Evolutionary conservation across 2,797 vertebrate genomes (phyloP), one percentile per base, ranked within the genome.

Genomic region (Onychomys arenicola): DNA sequence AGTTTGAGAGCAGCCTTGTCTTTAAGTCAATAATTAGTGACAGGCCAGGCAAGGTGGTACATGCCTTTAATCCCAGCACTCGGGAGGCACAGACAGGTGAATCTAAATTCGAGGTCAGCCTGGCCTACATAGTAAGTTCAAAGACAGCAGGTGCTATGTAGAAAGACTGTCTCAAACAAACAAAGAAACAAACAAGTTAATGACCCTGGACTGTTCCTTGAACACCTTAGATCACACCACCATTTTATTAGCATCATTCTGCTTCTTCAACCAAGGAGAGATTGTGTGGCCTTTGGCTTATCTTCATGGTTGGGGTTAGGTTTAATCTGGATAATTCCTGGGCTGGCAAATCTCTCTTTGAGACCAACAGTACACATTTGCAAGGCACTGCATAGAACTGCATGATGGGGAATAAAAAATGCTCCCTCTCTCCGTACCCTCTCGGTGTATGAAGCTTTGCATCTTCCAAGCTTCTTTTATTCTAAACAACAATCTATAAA

Each of bases 401-500:
- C n/a, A 40, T 13, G 49, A 40, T 11, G 16, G 0, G 7, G 67
- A 80, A 92, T 13, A 3, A 4, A 80, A 65, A 88, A 88, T 43
- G 77, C 17, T 69, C 71, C 67, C 4, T 40, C 67, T 87, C 27
- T 29, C 40, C 83, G 46, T 55, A 34, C 71, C 37, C 14, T 63
- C 61, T 55, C 91, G 65, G 75, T 37, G 75, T 78, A 34, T 90
- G 73, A 75, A 89, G 73, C 84, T 89, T 90, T 89, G 85, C 40
- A 76, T 88, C 71, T 89, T 83, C 46, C 75, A 63, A 9, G 43
- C 4, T 29, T 91, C 75, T 84, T 97, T 93, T 71, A 84, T 85
- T 65, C 46, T 16, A 32, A 94, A 81, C 80, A 82, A 81, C 85
- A 49, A 97, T 46, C 76, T 94, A 61, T 57, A 83, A 92, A 90